phyloP scores from a whole-genome alignment of 2,113 vertebrate species.

The Solea solea region DNA sequence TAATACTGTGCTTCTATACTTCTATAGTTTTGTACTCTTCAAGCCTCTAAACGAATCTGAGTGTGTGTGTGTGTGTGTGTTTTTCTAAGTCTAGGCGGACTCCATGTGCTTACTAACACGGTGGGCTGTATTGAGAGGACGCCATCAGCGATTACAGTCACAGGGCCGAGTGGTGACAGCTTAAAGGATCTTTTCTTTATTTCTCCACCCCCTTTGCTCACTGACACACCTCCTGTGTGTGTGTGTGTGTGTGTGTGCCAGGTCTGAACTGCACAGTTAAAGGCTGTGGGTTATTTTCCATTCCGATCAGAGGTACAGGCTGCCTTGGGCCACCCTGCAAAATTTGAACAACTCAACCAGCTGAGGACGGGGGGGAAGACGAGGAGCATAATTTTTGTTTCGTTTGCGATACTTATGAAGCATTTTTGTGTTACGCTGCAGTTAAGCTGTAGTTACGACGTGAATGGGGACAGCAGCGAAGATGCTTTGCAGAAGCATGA shows the following conservation, averaged over 20 bases:
- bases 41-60: slow-evolving; percentile 23
- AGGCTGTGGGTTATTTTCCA: slow-evolving; percentile 73
- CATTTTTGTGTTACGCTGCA: too few relatives aligned
- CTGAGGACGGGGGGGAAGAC: slow-evolving; percentile 38
- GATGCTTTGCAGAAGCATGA: too few relatives aligned
- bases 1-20: slow-evolving; percentile 8
- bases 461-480: too few relatives aligned
- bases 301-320: slow-evolving; percentile 70
- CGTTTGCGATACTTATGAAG: too few relatives aligned
- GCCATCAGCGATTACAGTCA: slow-evolving; percentile 67
- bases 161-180: slow-evolving; percentile 61
- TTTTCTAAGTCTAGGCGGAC: slow-evolving; percentile 44
- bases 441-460: too few relatives aligned
- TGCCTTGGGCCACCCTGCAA: slow-evolving; percentile 66
- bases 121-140: slow-evolving; percentile 61
- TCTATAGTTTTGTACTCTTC: neutral
- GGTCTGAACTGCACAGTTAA: slow-evolving; percentile 53
- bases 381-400: neutral
- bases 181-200: slow-evolving; percentile 71
- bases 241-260: slow-evolving; percentile 40
- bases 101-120: slow-evolving; percentile 59
- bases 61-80: slow-evolving; percentile 9
- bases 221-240: slow-evolving; percentile 58
- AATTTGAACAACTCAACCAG: slow-evolving; percentile 57
- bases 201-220: slow-evolving; percentile 54